phyloP scores from a whole-genome alignment of 1,140 invertebrate species.

The Anastrepha obliqua region DNA sequence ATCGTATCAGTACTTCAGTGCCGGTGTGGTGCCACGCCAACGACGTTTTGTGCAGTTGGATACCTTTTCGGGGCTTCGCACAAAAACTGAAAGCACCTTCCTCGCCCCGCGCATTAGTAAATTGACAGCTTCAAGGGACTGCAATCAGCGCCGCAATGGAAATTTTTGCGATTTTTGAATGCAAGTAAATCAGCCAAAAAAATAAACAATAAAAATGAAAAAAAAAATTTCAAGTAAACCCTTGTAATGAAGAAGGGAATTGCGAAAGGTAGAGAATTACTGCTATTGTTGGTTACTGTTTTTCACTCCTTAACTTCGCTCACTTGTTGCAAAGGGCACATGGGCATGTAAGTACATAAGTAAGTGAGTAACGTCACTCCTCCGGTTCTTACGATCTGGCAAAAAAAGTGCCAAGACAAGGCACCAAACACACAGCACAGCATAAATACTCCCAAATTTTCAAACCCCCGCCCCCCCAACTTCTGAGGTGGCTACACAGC shows the following conservation, averaged over 20 bases:
- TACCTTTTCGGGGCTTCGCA: constrained; percentile 2
- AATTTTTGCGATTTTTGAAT: constrained; percentile 3
- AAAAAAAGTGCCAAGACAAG: constrained; percentile 24
- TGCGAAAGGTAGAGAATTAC: not conserved
- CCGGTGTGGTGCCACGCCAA: not conserved
- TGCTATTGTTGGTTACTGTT: not conserved
- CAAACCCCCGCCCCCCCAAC: not conserved
- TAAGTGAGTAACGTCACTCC: not conserved
- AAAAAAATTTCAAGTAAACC: not conserved
- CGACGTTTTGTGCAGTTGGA: not conserved
- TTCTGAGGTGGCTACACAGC: not conserved
- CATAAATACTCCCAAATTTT: not conserved
- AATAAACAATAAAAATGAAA: not conserved
- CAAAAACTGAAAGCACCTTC: not conserved
- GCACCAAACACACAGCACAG: not conserved
- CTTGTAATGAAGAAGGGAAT: constrained; percentile 22
- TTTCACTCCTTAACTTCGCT: not conserved
- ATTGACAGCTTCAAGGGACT: not conserved
- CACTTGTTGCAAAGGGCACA: not conserved
- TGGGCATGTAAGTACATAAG: not conserved
- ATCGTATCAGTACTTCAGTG: not conserved
- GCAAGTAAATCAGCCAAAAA: constrained; percentile 10
- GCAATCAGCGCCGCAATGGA: not conserved
- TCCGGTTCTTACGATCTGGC: not conserved
- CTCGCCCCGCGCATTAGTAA: not conserved